These are phyloP conservation scores for Spodoptera picta DNA, from an alignment of 2,888 invertebrate genomes.

Conservation along the genomic window DNA sequence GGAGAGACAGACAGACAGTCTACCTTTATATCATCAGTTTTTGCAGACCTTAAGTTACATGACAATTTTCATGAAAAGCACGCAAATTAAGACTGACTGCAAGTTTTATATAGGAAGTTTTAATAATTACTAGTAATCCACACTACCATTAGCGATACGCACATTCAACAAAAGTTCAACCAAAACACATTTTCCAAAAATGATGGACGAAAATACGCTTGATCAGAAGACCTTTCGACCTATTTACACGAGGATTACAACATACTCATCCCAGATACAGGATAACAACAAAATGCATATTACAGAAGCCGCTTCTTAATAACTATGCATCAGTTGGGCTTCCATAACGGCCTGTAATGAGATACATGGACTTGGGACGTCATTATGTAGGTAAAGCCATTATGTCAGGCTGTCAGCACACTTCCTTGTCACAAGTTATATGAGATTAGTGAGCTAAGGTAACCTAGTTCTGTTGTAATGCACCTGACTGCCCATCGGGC, in stretches of 20 bases:
- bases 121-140: too few relatives aligned
- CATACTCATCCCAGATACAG: conserved; percentile 40
- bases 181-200: too few relatives aligned
- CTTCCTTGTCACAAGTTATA: conserved; percentile 59
- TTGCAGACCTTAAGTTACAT: too few relatives aligned
- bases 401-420: conserved; percentile 59
- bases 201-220: too few relatives aligned
- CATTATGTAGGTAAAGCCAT: conserved; percentile 63
- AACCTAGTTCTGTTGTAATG: conserved; percentile 41
- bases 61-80: too few relatives aligned
- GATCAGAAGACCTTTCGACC: conserved; percentile 7
- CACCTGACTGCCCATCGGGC: conserved; percentile 42
- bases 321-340: conserved; percentile 63
- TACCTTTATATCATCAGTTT: too few relatives aligned
- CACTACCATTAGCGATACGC: too few relatives aligned
- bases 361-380: conserved; percentile 52
- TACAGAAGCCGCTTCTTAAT: conserved; percentile 48
- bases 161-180: too few relatives aligned
- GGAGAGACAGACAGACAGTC: too few relatives aligned
- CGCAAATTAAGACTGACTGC: too few relatives aligned
- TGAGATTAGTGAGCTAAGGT: conserved; percentile 51
- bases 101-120: too few relatives aligned
- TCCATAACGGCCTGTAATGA: conserved; percentile 61
- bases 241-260: conserved; percentile 24
- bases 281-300: conserved; percentile 39